A percentile compares a stretch with the other conserved stretches of the same genome.
Conservation (phyloP, 2,113 vertebrate species). For the Sceloporus tristichus region DNA sequence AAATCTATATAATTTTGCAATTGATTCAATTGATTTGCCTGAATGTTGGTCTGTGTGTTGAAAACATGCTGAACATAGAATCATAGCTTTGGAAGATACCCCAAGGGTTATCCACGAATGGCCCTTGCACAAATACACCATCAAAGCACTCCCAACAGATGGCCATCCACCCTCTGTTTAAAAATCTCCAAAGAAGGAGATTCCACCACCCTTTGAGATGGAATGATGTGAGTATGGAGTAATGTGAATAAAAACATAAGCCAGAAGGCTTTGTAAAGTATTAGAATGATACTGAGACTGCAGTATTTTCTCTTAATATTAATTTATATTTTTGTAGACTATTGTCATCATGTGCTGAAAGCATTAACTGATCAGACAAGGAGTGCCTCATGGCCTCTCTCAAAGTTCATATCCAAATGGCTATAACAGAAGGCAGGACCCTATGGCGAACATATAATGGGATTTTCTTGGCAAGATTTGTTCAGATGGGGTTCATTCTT, state of each 20-base stretch:
- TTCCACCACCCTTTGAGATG: too few species aligned
- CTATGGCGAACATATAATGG: too few species aligned
- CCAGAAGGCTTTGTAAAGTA: not conserved
- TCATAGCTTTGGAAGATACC: too few species aligned
- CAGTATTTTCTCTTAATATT: not conserved
- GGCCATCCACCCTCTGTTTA: too few species aligned
- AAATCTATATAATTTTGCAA: not conserved
- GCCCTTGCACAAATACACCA: too few species aligned
- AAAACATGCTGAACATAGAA: not conserved
- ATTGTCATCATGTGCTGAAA: slow-evolving; percentile 26
- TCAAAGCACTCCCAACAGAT: too few species aligned
- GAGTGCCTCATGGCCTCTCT: not conserved
- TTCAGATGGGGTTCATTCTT: too few species aligned
- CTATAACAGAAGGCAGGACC: not conserved
- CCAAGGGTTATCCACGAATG: too few species aligned
- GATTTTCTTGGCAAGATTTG: too few species aligned
- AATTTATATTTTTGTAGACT: slow-evolving; percentile 16
- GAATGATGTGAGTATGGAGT: not conserved
- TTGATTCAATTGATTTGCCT: not conserved
- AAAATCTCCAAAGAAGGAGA: too few species aligned
- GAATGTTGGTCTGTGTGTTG: not conserved
- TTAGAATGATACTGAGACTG: not conserved
- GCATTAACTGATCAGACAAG: slow-evolving; percentile 4
- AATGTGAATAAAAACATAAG: not conserved
- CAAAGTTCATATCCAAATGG: not conserved